A percentile compares a stretch with the other conserved stretches of the same genome.
These are phyloP conservation scores for Netelia melanura DNA, from an alignment of 2,888 invertebrate genomes.

Conservation along the genomic window DNA sequence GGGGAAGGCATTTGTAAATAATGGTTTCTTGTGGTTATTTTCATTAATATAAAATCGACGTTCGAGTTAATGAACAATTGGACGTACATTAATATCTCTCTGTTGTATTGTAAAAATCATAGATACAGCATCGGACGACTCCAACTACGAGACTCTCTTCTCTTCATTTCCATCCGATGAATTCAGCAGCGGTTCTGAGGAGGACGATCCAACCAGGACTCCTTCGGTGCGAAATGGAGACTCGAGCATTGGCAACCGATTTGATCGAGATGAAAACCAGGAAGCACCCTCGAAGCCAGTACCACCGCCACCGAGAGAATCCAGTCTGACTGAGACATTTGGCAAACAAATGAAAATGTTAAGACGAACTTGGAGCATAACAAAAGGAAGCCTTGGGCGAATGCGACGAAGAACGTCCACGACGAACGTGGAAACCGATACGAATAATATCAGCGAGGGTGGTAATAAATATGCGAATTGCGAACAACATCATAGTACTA, in stretches of 20 bases:
- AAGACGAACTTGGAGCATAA: conserved; percentile 82
- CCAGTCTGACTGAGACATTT: conserved; percentile 79
- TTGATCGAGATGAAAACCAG: conserved; percentile 8
- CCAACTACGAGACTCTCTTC: conserved; percentile 81
- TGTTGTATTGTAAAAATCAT: conserved; percentile 32
- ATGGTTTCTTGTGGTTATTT: neutral
- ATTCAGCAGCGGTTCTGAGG: conserved; percentile 77
- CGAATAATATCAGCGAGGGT: conserved; percentile 46
- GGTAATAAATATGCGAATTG: conserved; percentile 67
- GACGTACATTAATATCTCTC: neutral
- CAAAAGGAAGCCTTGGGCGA: conserved; percentile 81
- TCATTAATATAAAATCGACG: neutral
- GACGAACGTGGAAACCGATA: conserved; percentile 58
- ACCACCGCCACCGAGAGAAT: conserved; percentile 81
- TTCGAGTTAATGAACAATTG: neutral
- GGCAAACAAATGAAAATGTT: conserved; percentile 82
- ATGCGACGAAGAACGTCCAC: conserved; percentile 78
- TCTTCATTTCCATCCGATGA: conserved; percentile 77
- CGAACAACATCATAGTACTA: conserved; percentile 63
- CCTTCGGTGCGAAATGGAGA: neutral
- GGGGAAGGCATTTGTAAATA: neutral
- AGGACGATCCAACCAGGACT: conserved; percentile 9
- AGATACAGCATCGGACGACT: conserved; percentile 81
- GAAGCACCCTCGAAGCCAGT: conserved; percentile 79
- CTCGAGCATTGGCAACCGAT: neutral